These are phyloP conservation scores for Drosophila tanythrix DNA, from an alignment of 2,888 invertebrate genomes.

Conservation along the genomic window DNA sequence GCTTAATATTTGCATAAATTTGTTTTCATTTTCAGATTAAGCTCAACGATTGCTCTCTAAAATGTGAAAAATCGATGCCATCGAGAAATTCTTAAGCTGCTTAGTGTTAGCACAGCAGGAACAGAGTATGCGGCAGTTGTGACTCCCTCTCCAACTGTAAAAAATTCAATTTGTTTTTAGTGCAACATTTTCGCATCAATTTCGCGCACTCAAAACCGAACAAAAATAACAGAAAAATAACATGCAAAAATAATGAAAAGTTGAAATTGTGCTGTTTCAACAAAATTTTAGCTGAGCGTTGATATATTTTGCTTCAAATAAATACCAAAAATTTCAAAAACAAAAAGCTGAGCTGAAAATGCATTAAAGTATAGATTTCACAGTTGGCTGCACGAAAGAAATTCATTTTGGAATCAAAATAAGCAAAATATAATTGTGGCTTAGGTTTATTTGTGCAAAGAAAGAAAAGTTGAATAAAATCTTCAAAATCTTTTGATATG, in stretches of 20 bases:
- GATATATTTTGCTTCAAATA: background rate
- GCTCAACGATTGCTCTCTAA: background rate
- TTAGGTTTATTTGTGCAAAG: background rate
- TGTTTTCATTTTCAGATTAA: background rate
- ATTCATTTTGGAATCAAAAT: background rate
- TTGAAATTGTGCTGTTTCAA: background rate
- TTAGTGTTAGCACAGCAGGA: background rate
- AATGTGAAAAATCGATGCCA: background rate
- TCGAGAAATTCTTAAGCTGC: background rate
- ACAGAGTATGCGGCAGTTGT: background rate
- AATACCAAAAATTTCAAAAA: background rate
- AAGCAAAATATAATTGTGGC: background rate
- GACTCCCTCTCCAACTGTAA: background rate
- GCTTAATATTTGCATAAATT: background rate
- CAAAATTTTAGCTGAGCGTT: background rate
- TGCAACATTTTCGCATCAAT: conserved; percentile 15
- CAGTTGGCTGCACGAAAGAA: background rate
- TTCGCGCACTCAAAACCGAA: conserved; percentile 14
- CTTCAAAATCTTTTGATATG: background rate
- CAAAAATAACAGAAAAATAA: background rate
- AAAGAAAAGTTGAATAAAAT: background rate
- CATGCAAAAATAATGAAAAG: background rate
- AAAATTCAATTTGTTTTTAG: conserved; percentile 32
- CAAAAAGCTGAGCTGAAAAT: background rate
- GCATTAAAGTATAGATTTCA: background rate